Evolutionary conservation across 2,888 invertebrate species (phyloP), one percentile per base, ranked within the genome.

Genomic region (Beris chalybata): DNA sequence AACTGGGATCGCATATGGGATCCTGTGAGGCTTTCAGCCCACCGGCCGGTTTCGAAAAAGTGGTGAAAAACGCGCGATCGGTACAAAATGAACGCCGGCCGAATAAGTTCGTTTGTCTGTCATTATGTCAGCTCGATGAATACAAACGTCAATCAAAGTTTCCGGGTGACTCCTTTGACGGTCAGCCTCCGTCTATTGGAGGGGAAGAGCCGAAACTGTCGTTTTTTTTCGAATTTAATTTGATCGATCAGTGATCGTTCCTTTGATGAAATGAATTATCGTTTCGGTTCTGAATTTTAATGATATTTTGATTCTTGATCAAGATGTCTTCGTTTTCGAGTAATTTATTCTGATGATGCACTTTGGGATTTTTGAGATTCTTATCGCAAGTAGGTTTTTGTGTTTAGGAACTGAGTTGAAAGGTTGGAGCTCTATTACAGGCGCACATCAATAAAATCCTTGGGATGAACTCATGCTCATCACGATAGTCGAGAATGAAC

Each of bases 111-210:
- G 67, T 72, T 58, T 78, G 77, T 78, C 79, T 76, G 79, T 79
- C 80, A 80, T 78, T 78, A 80, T 79, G 79, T 80, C 80, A 76
- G 74, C 76, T 74, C 74, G 73, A 71, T 77, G 76, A 79, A 79
- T 79, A 78, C 79, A 79, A 77, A 78, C 76, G 79, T 78, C 80
- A 79, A 79, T 79, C 79, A 79, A 78, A 77, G 76, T 78, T 75
- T 75, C 76, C 75, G 75, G 76, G 76, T 77, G 54, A 66, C 64
- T 63, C 61, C 65, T 65, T 15, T 54, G 59, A 29, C 56, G 31
- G 43, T 55, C 47, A 47, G 52, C 56, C 55, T 70, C 65, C 67
- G 66, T 68, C 68, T 45, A 59, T 31, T 5, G 47, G 48, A n/a
- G 47, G 48, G 5, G 11, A 47, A 29, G 48, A 48, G 48, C 58